Conservation (phyloP, 1,140 invertebrate species). For the Paralvinella palmiformis region DNA sequence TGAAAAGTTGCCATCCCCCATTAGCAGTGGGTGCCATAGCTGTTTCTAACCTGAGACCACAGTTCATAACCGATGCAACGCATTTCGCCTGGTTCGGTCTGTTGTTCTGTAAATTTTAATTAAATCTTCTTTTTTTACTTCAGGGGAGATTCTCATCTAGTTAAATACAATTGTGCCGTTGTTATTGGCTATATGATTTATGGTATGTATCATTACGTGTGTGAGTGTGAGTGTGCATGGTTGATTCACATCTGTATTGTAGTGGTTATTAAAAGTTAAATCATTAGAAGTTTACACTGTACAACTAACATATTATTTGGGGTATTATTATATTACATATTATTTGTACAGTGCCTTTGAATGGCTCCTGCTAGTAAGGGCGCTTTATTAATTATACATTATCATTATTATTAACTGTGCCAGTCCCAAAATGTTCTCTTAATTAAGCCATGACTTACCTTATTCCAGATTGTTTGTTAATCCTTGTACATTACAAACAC, state of each 20-base stretch:
- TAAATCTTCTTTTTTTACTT: slow-evolving; percentile 16
- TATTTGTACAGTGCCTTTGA: background rate
- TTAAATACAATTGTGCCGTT: slow-evolving; percentile 38
- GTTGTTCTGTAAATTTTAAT: too few relatives aligned
- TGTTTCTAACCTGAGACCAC: too few relatives aligned
- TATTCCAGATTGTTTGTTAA: slow-evolving; percentile 35
- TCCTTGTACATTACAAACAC: slow-evolving; percentile 36
- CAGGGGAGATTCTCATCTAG: slow-evolving; percentile 34
- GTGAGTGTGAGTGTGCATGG: background rate
- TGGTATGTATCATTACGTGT: slow-evolving; percentile 25
- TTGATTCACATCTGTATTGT: background rate
- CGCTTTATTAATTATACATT: background rate
- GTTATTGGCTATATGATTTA: slow-evolving; percentile 38
- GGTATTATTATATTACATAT: background rate
- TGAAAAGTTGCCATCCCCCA: too few relatives aligned
- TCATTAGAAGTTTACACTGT: too few relatives aligned
- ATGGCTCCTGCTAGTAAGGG: background rate
- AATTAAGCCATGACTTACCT: slow-evolving; percentile 12
- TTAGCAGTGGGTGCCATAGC: too few relatives aligned
- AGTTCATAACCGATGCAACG: too few relatives aligned
- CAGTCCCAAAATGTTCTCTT: background rate
- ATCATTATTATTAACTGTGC: background rate
- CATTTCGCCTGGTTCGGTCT: too few relatives aligned
- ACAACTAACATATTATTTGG: background rate
- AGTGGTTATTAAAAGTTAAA: background rate